phyloP scores from a whole-genome alignment of 2,113 vertebrate genomes.

The Sylvia atricapilla region DNA sequence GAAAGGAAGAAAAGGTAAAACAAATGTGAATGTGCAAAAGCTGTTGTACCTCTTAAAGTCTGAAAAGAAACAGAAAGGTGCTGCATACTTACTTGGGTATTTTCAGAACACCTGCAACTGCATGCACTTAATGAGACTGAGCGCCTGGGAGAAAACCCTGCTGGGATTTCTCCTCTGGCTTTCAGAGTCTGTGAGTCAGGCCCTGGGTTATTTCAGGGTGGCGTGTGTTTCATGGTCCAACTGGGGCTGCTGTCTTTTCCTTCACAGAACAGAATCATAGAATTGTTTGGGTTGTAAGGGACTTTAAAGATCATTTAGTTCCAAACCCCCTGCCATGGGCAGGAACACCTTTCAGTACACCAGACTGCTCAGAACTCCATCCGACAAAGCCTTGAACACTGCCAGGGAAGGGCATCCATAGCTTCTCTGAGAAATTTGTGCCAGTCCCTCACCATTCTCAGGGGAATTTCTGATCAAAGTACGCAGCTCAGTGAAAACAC shows the following conservation, averaged over 20 bases:
- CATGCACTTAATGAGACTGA: not conserved
- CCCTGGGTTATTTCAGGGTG: not conserved
- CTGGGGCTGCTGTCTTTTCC: not conserved
- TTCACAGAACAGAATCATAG: not conserved
- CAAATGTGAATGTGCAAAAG: not conserved
- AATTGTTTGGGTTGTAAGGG: not conserved
- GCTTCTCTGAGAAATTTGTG: not conserved
- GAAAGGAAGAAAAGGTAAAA: not conserved
- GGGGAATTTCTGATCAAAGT: not conserved
- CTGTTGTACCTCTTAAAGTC: not conserved
- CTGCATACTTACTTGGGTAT: not conserved
- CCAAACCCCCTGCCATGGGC: not conserved
- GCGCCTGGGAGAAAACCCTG: not conserved
- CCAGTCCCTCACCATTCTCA: not conserved
- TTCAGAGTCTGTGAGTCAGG: not conserved
- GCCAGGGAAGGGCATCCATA: not conserved
- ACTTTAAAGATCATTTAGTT: not conserved
- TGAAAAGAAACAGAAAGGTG: not conserved
- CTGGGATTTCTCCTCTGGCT: not conserved
- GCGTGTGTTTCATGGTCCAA: rapidly evolving
- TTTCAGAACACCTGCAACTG: not conserved
- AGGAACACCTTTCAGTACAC: not conserved
- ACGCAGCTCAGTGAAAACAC: not conserved
- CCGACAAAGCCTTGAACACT: not conserved
- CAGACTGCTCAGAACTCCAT: not conserved